phyloP scores from a whole-genome alignment of 2,888 invertebrate species.

The Cyclophora albipunctata region DNA sequence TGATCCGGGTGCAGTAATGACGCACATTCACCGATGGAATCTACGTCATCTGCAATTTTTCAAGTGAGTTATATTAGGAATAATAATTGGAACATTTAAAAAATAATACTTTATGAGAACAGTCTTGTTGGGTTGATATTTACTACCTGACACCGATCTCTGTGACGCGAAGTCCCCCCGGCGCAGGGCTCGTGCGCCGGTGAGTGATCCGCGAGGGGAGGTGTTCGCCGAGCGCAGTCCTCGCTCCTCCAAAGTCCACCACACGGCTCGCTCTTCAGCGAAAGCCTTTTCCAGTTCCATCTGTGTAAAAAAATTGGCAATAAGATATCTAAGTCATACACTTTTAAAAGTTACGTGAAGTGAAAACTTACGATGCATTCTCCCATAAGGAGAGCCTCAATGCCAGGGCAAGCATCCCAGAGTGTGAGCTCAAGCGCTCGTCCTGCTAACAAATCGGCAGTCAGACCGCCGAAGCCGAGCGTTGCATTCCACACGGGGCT shows the following conservation, averaged over 20 bases:
- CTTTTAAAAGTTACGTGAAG: too few relatives aligned
- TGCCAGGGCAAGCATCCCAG: conserved; percentile 90
- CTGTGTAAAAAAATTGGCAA: conserved; percentile 23
- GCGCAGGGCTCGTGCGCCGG: conserved; percentile 79
- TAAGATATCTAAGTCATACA: background rate
- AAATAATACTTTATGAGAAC: too few relatives aligned
- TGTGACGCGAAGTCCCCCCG: conserved; percentile 84
- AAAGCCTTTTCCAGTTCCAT: conserved; percentile 89
- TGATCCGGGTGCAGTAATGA: conserved; percentile 90
- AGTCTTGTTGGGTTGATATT: background rate
- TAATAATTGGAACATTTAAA: too few relatives aligned
- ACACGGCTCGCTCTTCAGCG: conserved; percentile 90
- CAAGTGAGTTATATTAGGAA: too few relatives aligned
- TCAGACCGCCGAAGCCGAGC: conserved; percentile 85
- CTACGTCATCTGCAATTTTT: conserved; percentile 76
- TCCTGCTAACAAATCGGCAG: conserved; percentile 86
- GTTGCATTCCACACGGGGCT: conserved; percentile 96
- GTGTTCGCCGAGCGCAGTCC: conserved; percentile 85
- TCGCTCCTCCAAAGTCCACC: conserved; percentile 92
- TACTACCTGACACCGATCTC: conserved; percentile 80
- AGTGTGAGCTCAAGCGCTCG: conserved; percentile 89
- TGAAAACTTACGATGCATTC: conserved; percentile 78
- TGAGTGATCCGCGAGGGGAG: conserved; percentile 86
- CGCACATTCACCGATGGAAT: conserved; percentile 83
- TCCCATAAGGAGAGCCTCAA: conserved; percentile 87